These are phyloP conservation scores for Planiliza haematocheilus DNA, from an alignment of 2,113 vertebrate species.

Conservation along the genomic window DNA sequence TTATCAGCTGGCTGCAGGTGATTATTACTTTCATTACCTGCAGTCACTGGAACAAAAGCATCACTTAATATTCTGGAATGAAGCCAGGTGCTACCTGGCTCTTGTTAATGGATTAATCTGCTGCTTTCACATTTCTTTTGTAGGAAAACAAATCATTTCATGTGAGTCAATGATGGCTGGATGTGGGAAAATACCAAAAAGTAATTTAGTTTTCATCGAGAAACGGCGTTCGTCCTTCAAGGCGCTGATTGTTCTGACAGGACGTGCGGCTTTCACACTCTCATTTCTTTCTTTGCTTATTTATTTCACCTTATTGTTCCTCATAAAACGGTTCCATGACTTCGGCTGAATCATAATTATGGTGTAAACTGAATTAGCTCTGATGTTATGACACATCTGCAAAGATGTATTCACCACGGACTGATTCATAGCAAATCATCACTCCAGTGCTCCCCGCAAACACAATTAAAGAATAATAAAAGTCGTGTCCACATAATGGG, in stretches of 20 bases:
- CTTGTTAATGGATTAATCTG: not conserved
- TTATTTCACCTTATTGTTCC: not conserved
- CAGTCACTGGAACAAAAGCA: conserved; percentile 10
- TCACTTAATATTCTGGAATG: not conserved
- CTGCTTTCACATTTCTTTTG: not conserved
- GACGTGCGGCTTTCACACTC: too few species aligned
- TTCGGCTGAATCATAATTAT: too few species aligned
- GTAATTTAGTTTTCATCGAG: not conserved
- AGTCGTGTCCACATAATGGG: not conserved
- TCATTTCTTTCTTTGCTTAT: too few species aligned
- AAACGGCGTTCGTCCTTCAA: not conserved
- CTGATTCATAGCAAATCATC: not conserved
- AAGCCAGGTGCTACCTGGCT: not conserved
- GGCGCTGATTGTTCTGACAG: not conserved
- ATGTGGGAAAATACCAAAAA: not conserved
- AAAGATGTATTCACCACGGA: not conserved
- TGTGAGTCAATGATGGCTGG: conserved; percentile 10
- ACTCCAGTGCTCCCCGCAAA: not conserved
- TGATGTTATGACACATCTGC: conserved; percentile 3
- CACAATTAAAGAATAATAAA: not conserved
- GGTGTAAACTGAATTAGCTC: too few species aligned
- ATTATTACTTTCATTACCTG: conserved; percentile 7
- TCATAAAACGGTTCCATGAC: too few species aligned
- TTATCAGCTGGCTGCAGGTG: conserved; percentile 24
- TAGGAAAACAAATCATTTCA: conserved; percentile 5